Evolutionary conservation across 37 sponge, comb jelly and placozoan species (phyloP).

Genomic region (Corticium candelabrum): DNA sequence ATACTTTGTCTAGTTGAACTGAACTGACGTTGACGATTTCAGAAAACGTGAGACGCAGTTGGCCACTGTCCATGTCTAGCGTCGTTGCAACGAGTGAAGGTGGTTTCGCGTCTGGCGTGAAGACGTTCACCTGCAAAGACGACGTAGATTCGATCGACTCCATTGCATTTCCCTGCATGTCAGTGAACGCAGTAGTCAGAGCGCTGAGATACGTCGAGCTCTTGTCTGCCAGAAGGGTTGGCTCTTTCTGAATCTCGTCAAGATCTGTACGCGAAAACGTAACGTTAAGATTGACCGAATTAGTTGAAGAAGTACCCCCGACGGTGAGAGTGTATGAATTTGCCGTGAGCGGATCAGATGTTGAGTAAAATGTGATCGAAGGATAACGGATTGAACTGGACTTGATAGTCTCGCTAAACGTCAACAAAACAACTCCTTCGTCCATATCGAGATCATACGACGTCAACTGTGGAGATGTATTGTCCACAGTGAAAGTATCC

Average conservation of each 20-base stretch:
- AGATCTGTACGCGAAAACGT: slow-evolving; percentile 45
- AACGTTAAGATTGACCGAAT: slow-evolving; percentile 37
- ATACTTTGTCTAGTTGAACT: neutral
- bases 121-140: slow-evolving; percentile 14
- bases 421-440: slow-evolving; percentile 34
- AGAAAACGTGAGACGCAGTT: slow-evolving; percentile 55
- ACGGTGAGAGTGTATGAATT: slow-evolving; percentile 8
- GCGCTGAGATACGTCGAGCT: slow-evolving; percentile 50
- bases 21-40: slow-evolving; percentile 18
- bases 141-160: slow-evolving; percentile 13
- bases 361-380: slow-evolving; percentile 39
- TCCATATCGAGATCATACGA: slow-evolving; percentile 46
- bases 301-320: slow-evolving; percentile 11
- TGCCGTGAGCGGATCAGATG: neutral
- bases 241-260: slow-evolving; percentile 28
- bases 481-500: slow-evolving; percentile 24
- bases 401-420: slow-evolving; percentile 75
- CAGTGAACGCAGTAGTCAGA: slow-evolving; percentile 34
- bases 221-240: slow-evolving; percentile 40
- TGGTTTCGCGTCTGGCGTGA: slow-evolving; percentile 63
- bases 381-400: slow-evolving; percentile 23
- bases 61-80: slow-evolving; percentile 51
- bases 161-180: slow-evolving; percentile 49
- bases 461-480: slow-evolving; percentile 29
- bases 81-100: slow-evolving; percentile 40